Percentiles rank a stretch among this genome's conserved stretches.
phyloP scores from a whole-genome alignment of 2,113 vertebrate genomes.

The Parus major region DNA sequence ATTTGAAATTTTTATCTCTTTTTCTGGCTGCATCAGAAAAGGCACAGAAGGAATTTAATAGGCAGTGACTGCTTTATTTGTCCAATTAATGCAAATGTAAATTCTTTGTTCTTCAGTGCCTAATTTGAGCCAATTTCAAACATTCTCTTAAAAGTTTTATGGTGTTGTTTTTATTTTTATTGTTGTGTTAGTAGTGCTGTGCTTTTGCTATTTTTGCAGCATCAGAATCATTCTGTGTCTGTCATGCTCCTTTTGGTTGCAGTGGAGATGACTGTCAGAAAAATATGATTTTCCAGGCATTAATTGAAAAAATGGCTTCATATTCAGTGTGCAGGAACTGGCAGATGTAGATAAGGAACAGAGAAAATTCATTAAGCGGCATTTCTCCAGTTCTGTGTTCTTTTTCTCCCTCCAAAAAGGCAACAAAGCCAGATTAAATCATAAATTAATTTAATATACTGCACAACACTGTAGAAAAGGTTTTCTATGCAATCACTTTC shows the following conservation, averaged over 20 bases:
- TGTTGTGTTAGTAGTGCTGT: not conserved
- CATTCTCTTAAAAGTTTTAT: not conserved
- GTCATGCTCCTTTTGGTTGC: constrained; percentile 18
- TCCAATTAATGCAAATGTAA: not conserved
- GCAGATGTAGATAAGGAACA: constrained; percentile 31
- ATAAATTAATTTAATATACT: not conserved
- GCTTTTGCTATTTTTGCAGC: constrained; percentile 5
- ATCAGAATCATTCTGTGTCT: constrained; percentile 7
- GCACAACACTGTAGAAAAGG: not conserved
- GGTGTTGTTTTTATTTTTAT: rapidly evolving
- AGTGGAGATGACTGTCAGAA: constrained; percentile 38
- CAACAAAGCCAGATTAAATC: not conserved
- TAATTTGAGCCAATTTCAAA: not conserved
- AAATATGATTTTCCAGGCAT: constrained; percentile 20
- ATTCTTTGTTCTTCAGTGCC: not conserved
- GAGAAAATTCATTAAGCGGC: constrained; percentile 9
- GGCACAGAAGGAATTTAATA: not conserved
- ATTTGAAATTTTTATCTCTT: not conserved
- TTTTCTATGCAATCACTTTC: not conserved
- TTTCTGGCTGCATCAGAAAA: not conserved
- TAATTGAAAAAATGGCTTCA: constrained; percentile 6
- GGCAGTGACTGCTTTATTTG: not conserved
- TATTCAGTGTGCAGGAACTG: not conserved
- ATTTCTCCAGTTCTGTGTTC: not conserved
- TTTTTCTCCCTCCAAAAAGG: not conserved